Evolutionary conservation across 2,888 invertebrate species (phyloP).

Genomic region (Aleiodes testaceus): DNA sequence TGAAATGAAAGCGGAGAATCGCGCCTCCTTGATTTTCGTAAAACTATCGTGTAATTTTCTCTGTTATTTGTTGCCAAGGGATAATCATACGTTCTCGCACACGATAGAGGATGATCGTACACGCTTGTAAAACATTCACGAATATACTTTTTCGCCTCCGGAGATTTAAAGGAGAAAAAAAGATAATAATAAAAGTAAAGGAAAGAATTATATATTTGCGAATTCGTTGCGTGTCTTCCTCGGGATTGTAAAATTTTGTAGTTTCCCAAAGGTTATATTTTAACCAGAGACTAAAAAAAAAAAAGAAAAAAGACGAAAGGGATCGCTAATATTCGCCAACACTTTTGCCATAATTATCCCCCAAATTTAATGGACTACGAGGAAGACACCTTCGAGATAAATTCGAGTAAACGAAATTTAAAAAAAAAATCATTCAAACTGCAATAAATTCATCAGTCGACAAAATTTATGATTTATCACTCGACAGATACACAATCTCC

Average conservation of each 20-base stretch:
- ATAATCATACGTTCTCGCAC: constrained; percentile 17
- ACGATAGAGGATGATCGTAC: constrained; percentile 8
- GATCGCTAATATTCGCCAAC: background rate
- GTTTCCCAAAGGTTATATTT: constrained; percentile 21
- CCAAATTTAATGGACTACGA: constrained; percentile 4
- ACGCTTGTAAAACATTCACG: background rate
- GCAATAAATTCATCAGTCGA: background rate
- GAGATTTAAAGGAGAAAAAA: background rate
- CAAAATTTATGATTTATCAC: background rate
- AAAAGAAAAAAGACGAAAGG: no score
- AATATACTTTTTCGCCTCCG: constrained; percentile 12
- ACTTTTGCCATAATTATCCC: background rate
- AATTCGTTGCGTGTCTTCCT: constrained; percentile 12
- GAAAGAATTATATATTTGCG: no score
- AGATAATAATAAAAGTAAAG: background rate
- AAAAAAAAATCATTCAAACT: background rate
- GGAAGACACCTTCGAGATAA: background rate
- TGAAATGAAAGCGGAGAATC: background rate
- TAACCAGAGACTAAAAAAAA: constrained; percentile 12
- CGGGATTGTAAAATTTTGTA: background rate
- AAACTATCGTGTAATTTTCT: constrained; percentile 17
- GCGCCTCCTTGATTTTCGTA: background rate
- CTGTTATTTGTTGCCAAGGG: constrained; percentile 16
- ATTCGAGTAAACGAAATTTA: background rate
- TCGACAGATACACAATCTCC: constrained; percentile 16